Evolutionary conservation across 2,888 invertebrate species (phyloP), one percentile per base, ranked within the genome.

Genomic region (Lasioglossum marginatum): DNA sequence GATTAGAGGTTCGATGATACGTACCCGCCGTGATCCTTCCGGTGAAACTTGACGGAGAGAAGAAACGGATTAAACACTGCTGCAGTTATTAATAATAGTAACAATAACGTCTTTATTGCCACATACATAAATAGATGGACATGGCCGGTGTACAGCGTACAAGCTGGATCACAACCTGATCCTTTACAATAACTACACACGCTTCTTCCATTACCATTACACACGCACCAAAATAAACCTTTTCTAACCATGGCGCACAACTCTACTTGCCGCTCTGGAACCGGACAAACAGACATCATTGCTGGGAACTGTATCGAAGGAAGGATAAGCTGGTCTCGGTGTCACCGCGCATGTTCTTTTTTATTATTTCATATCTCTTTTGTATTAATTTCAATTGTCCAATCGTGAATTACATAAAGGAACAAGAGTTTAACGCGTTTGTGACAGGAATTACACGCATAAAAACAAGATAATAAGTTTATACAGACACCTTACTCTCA

Each of bases 111-210:
- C 79, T 91, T 91, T 91, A 91, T 91, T 91, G 91, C 91, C 91
- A 91, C 91, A 91, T 91, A 91, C 91, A 91, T 90, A 91, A 91
- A 91, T 91, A 91, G 87, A 89, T 91, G 91, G 91, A 91, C 91
- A 91, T 91, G 91, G 91, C 91, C 91, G 91, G 91, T 91, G 90
- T 91, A 91, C 91, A 91, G 89, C 88, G 91, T 90, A 88, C 91
- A 90, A 91, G 88, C 89, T 90, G 91, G 90, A 91, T 90, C 91
- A 85, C 86, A 87, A 87, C 74, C 57, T 78, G 90, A 90, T 90
- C 91, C 88, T 83, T 89, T 89, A 88, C 88, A 87, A 73, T 87
- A 86, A 89, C 90, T 90, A 90, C 90, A 82, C 79, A 84, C 79
- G 71, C 82, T 45, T 63, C 83, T 73, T 75, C 76, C 66, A 45